These are phyloP conservation scores for Copidosoma floridanum DNA, from an alignment of 1,140 invertebrate genomes.

Conservation along the genomic window DNA sequence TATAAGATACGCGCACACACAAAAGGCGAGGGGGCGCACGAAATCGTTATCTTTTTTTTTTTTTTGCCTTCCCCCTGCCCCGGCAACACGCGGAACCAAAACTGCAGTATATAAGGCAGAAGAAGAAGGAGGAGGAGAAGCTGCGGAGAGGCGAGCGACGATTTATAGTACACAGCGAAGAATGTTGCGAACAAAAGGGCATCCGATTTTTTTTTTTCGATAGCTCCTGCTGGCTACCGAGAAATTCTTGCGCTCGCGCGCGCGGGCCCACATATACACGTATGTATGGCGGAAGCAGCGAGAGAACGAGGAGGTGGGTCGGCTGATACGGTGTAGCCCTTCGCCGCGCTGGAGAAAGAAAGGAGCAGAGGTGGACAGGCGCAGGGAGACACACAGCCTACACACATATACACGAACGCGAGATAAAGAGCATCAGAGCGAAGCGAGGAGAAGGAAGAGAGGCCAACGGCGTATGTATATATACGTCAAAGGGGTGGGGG, in stretches of 20 bases:
- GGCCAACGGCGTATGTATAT: not conserved
- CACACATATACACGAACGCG: too few species aligned
- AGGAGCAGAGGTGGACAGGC: too few species aligned
- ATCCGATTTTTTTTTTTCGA: conserved; percentile 28
- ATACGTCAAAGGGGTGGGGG: not conserved
- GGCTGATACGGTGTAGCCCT: too few species aligned
- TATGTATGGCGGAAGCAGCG: conserved; percentile 24
- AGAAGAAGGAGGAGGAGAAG: not conserved
- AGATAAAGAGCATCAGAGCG: too few species aligned
- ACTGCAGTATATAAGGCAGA: too few species aligned
- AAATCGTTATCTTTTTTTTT: conserved; percentile 15
- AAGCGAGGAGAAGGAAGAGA: conserved; percentile 20
- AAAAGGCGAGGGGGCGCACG: not conserved
- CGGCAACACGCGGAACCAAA: too few species aligned
- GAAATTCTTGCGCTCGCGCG: conserved; percentile 21
- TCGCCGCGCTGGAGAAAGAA: conserved; percentile 33
- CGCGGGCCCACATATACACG: conserved; percentile 2
- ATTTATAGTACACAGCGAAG: conserved; percentile 29
- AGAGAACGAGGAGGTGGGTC: conserved; percentile 7
- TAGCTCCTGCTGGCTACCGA: conserved; percentile 24
- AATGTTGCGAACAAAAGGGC: conserved; percentile 29
- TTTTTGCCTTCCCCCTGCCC: not conserved
- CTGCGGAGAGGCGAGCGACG: conserved; percentile 4
- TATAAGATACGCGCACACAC: too few species aligned
- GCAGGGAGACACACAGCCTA: too few species aligned